Base-by-base conservation (phyloP, 1,140 invertebrate species). In the Hypsibius dujardini region DNA sequence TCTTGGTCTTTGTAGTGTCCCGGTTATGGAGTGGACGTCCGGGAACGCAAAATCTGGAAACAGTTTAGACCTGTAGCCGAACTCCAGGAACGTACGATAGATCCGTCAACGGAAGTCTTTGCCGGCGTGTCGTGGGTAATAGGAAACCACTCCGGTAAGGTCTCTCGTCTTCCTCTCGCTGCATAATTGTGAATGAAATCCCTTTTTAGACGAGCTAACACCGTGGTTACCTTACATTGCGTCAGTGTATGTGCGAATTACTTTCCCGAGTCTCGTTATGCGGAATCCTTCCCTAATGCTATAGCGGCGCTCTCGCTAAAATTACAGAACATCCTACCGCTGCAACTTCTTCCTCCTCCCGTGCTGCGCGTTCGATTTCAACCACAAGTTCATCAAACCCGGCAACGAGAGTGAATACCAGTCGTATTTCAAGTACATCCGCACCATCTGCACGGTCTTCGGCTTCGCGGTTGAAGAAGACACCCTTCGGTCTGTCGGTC, bases 81-180 rank as follows among this genome's bases (percentile, higher is more conserved):
- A 42, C 71, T 74, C 2, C 71, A 80, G 79, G 80, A 80, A 75
- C 72, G 72, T 42, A 83, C 86, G 1, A 83, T 92, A 71, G 84
- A 83, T 72, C 89, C 90, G 46, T 86, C 86, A 47, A 83, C 85
- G 72, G 79, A 84, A 50, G 82, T 82, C 69, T 91, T 88, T 77
- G 85, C 87, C 45, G 82, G 87, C n/a, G 84, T 80, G 59, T 90
- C 95, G 78, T 98, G 93, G 92, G 79, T 98, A 14, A 94, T 98
- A 79, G 95, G 95, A 59, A 98, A 98, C 83, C 95, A 98, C 82
- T 95, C 92, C 59, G 95, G 98, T 83, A 95, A 98, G 78, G 50
- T 56, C 7, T 12, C 7, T 56, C 28, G 28, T 28, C 28, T 28
- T 28, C 28, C 28, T 28, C 28, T 28, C 28, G 28, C 28, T 28